Conservation (phyloP, 2,888 invertebrate genomes). For the Eueremaeus valkanovi region DNA sequence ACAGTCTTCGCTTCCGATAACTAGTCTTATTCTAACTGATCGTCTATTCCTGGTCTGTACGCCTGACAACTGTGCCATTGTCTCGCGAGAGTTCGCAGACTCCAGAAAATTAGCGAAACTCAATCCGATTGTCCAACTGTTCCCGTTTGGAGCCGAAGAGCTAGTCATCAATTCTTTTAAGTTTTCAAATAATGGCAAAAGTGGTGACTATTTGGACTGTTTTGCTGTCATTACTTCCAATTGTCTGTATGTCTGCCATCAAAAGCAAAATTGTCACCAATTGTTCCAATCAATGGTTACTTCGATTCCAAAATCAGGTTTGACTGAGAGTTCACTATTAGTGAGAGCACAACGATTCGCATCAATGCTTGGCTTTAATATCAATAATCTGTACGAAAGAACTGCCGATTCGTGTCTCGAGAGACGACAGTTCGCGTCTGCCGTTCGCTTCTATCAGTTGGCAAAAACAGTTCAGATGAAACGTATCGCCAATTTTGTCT, state of each 20-base stretch:
- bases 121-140: constrained; percentile 10
- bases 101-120: constrained; percentile 14
- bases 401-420: constrained; percentile 76
- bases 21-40: constrained; percentile 3
- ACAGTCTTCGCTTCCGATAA: background rate
- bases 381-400: constrained; percentile 65
- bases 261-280: constrained; percentile 19
- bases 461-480: constrained; percentile 65
- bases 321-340: constrained; percentile 11
- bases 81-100: constrained; percentile 21
- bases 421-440: constrained; percentile 68
- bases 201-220: background rate
- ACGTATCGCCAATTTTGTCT: constrained; percentile 62
- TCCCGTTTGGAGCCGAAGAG: background rate
- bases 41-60: background rate
- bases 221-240: background rate
- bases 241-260: constrained; percentile 1
- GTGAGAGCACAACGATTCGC: constrained; percentile 44
- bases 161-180: background rate
- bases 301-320: background rate
- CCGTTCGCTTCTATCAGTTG: constrained; percentile 73
- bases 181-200: no score
- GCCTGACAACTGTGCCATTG: constrained; percentile 4
- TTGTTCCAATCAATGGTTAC: constrained; percentile 7
- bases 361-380: constrained; percentile 55